Evolutionary conservation across 2,888 invertebrate species (phyloP).

Genomic region (Antitype chi): DNA sequence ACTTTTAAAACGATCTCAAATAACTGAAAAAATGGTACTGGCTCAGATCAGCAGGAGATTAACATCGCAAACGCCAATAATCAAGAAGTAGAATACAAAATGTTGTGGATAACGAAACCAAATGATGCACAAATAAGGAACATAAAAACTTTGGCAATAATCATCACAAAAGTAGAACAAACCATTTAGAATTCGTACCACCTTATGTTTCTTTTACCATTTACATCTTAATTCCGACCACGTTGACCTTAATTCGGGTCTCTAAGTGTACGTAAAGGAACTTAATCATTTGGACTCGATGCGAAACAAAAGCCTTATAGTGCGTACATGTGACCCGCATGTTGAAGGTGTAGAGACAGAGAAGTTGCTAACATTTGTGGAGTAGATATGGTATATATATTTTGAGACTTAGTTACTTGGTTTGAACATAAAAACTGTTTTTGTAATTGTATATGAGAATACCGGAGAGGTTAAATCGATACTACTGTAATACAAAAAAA

Average conservation of each 20-base stretch:
- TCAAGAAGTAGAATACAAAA: not conserved
- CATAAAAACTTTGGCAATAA: not conserved
- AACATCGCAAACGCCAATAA: not conserved
- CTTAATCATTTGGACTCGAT: conserved; percentile 35
- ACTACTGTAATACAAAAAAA: too few relatives aligned
- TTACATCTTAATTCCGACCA: conserved; percentile 30
- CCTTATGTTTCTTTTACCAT: conserved; percentile 14
- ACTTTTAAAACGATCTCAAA: not conserved
- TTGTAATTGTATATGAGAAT: too few relatives aligned
- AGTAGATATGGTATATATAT: conserved; percentile 28
- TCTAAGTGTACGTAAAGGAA: conserved; percentile 13
- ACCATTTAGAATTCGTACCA: not conserved
- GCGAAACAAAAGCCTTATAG: conserved; percentile 45
- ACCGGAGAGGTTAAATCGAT: too few relatives aligned
- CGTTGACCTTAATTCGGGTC: conserved; percentile 35
- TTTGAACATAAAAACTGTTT: too few relatives aligned
- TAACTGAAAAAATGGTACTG: not conserved
- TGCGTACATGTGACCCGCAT: conserved; percentile 46
- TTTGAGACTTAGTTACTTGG: too few relatives aligned
- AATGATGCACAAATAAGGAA: not conserved
- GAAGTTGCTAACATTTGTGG: not conserved
- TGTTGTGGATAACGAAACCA: not conserved
- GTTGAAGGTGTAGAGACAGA: not conserved
- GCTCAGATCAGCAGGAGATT: too few relatives aligned
- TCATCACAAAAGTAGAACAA: conserved; percentile 15